These are phyloP conservation scores for Hanleya hanleyi DNA, from an alignment of 2,888 invertebrate genomes.

Conservation along the genomic window DNA sequence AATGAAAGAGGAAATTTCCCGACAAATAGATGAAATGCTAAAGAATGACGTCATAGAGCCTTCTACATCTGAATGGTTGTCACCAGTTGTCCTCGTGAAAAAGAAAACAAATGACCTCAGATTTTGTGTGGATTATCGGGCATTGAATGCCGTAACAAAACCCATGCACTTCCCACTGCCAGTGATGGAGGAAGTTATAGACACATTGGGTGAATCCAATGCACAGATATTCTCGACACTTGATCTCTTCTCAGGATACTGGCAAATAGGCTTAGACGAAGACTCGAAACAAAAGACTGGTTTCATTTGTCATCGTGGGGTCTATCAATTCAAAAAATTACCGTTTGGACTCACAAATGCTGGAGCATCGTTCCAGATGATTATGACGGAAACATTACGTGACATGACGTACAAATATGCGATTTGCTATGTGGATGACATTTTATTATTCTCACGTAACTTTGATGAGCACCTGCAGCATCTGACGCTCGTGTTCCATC, in stretches of 20 bases:
- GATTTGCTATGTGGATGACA: conserved; percentile 21
- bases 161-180: neutral
- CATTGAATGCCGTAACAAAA: conserved; percentile 1
- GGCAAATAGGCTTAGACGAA: conserved; percentile 15
- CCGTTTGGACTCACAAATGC: conserved; percentile 7
- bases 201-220: neutral
- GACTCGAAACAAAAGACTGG: conserved; percentile 7
- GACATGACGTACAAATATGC: conserved; percentile 3
- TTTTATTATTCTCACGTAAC: conserved; percentile 1
- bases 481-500: neutral
- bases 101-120: neutral
- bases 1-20: neutral
- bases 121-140: neutral
- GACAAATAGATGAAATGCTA: neutral
- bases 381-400: neutral
- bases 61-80: neutral
- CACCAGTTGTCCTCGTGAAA: neutral
- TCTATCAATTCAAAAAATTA: neutral
- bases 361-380: neutral
- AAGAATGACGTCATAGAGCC: neutral
- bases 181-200: neutral
- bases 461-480: conserved; percentile 10
- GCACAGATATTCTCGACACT: no score
- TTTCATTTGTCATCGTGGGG: neutral
- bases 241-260: conserved; percentile 7